Base-by-base conservation (phyloP, 2,113 vertebrate species). In the Hydrochoerus hydrochaeris region DNA sequence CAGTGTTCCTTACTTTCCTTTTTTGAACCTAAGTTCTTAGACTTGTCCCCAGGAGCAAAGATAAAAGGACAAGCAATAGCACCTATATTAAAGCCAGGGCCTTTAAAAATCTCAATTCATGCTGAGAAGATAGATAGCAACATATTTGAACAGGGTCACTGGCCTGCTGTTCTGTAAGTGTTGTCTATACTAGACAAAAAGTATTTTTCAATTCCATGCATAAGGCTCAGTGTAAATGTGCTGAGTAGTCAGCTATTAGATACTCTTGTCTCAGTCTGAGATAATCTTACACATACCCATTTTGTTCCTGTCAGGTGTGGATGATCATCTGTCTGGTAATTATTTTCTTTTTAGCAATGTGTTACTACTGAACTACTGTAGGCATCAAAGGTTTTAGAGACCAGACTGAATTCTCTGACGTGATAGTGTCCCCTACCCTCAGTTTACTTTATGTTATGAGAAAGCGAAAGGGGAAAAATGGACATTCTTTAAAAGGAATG, bases 41-140 rank as follows among this genome's bases (percentile, higher is more conserved):
- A 85, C 63, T 85, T 58, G 60, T 24, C 82, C 65, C 86, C n/a
- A 82, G 75, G 71, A 93, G 49, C 57, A 77, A 85, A 77, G 65
- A 85, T 46, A 78, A 94, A 94, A 93, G 54, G 54, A 84, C 60
- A 94, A 28, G 81, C 88, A 88, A 9, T 89, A 90, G 85, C 44
- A 96, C n/a, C n/a, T n/a, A 3, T 26, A 8, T 80, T 95, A 91
- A 80, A 80, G 52, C 95, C 87, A 90, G 0, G 69, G 57, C 80
- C 91, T 96, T 93, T 62, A 67, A 95, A 83, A 83, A 49, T 41
- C 52, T 63, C 84, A 73, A 3, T 28, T 85, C 58, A 41, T 82
- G 84, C 90, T 95, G 90, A 85, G 87, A 93, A 90, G 90, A 78
- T 91, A 91, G 52, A 38, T 63, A 84, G 67, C 83, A 85, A 90